These are phyloP conservation scores for Altica lythri DNA, from an alignment of 2,888 invertebrate species.

Conservation along the genomic window DNA sequence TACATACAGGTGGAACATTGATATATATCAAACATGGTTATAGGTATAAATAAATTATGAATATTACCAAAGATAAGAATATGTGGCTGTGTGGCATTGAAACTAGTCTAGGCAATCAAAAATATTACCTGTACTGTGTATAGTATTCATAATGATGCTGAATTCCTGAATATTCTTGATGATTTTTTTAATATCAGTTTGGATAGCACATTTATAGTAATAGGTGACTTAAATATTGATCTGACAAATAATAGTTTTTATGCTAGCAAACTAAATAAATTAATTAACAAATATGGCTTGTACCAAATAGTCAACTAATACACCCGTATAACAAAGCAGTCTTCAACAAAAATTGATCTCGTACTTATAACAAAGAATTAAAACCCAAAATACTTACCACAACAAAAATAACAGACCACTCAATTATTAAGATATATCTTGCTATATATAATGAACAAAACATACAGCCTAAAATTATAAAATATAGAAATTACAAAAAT, in stretches of 20 bases:
- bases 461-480: background rate
- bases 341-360: background rate
- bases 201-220: no score
- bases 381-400: background rate
- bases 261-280: background rate
- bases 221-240: no score
- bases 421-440: background rate
- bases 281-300: background rate
- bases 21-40: no score
- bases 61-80: no score
- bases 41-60: no score
- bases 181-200: no score
- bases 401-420: background rate
- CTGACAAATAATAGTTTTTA: background rate
- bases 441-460: background rate
- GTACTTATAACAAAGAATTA: background rate
- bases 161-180: no score
- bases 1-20: no score
- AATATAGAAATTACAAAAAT: background rate
- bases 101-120: no score
- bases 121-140: no score
- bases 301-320: background rate
- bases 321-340: background rate
- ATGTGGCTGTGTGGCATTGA: no score
- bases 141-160: no score